Conservation (phyloP, 2,797 vertebrate species). For the Pempheris klunzingeri region DNA sequence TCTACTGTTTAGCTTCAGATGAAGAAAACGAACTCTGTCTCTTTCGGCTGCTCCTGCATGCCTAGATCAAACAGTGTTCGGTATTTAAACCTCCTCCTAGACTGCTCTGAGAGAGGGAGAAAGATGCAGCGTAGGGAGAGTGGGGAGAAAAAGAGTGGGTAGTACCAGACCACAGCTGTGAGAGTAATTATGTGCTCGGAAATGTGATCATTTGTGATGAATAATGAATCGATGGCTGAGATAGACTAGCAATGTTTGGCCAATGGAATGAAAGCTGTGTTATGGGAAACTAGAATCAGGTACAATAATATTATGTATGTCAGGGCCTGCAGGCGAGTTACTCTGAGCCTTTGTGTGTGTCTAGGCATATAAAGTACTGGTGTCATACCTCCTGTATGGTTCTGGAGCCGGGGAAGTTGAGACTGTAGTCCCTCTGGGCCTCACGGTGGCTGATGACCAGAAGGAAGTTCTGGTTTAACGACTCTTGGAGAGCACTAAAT, state of each 20-base stretch:
- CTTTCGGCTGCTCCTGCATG: constrained; percentile 81
- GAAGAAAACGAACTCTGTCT: constrained; percentile 90
- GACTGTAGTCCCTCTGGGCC: constrained; percentile 98
- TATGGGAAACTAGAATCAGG: constrained; percentile 64
- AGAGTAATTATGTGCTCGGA: constrained; percentile 84
- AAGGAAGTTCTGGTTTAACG: constrained; percentile 99
- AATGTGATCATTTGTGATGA: constrained; percentile 86
- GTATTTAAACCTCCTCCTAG: constrained; percentile 90
- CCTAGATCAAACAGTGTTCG: constrained; percentile 96
- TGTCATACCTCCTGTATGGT: constrained; percentile 98
- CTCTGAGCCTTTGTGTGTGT: constrained; percentile 30
- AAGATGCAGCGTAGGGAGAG: constrained; percentile 50
- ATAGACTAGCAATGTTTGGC: constrained; percentile 82
- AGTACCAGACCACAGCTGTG: constrained; percentile 79
- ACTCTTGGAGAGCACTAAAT: constrained; percentile 94
- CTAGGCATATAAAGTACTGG: constrained; percentile 29
- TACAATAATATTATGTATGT: constrained; percentile 67
- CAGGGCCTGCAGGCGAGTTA: constrained; percentile 34
- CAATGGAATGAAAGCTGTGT: constrained; percentile 71
- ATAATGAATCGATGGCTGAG: constrained; percentile 82
- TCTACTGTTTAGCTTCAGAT: constrained; percentile 95
- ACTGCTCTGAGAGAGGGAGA: constrained; percentile 80
- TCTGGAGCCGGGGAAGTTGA: constrained; percentile 99
- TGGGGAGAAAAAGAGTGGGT: constrained; percentile 54
- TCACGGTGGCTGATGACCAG: constrained; percentile 98